Evolutionary conservation across 2,797 vertebrate species (phyloP), one percentile per base, ranked within the genome.

Genomic region (Bovichtus diacanthus): DNA sequence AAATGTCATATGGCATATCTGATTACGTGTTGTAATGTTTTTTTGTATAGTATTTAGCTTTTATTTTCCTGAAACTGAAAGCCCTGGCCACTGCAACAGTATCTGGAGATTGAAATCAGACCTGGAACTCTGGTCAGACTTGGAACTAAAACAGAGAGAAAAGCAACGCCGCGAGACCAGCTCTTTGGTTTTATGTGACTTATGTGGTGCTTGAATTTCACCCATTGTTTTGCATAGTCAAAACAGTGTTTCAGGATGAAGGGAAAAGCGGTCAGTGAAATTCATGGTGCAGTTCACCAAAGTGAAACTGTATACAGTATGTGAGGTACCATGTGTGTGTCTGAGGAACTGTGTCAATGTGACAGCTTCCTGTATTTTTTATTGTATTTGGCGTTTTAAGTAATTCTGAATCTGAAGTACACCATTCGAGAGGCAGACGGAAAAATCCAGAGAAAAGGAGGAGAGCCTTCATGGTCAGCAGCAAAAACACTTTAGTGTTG

Each of bases 21-120:
- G 88, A 92, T 94, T 94, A 89, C 87, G 77, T 89, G 86, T 88
- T 81, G 80, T 78, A 47, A 70, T 80, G 65, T 72, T 88, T 88
- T 76, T 36, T 87, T 76, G 61, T 79, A 74, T 78, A 80, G 64
- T 83, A 79, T 89, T 86, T 68, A 54, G 64, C 27, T 77, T 60
- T 81, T 80, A 81, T 79, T 60, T 50, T 12, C 63, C 59, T 51
- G 68, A 85, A 87, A 88, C 87, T 90, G 89, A 92, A 88, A 89
- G 85, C 76, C 44, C 73, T 38, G 78, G 89, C 88, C 68, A 80
- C 81, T 92, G 88, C 90, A 88, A 90, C 87, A 88, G 78, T 92
- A 92, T 92, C 86, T 90, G 78, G 54, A 93, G 92, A 94, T 93
- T 88, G 90, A 93, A 94, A 95, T 94, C 92, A 94, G 90, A 94